phyloP scores from a whole-genome alignment of 2,113 vertebrate species.

The Sceloporus tristichus region DNA sequence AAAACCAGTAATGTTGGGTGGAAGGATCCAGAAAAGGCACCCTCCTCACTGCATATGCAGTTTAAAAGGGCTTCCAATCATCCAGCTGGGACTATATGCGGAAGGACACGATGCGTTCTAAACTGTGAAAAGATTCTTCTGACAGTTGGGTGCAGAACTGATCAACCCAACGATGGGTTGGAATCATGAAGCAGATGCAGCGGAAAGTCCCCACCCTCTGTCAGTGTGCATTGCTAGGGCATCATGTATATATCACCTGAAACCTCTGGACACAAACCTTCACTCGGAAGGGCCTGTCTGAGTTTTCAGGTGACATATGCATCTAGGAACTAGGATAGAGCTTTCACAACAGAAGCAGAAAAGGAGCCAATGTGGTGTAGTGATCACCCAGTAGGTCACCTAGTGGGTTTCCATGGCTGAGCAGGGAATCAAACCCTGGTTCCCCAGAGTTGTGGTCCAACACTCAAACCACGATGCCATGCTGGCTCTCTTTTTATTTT shows the following conservation, averaged over 20 bases:
- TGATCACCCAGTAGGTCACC: no score
- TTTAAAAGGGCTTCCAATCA: background rate
- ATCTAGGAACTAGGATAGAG: no score
- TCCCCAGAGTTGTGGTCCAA: no score
- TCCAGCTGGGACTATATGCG: slow-evolving; percentile 8
- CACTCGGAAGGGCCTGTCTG: no score
- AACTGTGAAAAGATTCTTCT: background rate
- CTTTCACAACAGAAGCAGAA: no score
- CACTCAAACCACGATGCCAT: no score
- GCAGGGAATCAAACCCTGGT: no score
- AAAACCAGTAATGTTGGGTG: background rate
- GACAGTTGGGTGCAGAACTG: slow-evolving; percentile 7
- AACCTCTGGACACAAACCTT: no score
- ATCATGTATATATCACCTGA: background rate
- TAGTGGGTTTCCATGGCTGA: no score
- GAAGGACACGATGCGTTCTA: slow-evolving; percentile 31
- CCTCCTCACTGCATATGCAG: background rate
- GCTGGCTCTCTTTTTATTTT: no score
- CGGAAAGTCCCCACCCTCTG: background rate
- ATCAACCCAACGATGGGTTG: background rate
- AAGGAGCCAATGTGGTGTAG: no score
- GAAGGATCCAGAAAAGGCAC: slow-evolving; percentile 17
- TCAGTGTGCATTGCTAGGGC: background rate
- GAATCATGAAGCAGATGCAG: background rate
- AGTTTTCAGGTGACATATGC: no score